These are phyloP conservation scores for Anastrepha ludens DNA, from an alignment of 1,140 invertebrate genomes.

Conservation along the genomic window DNA sequence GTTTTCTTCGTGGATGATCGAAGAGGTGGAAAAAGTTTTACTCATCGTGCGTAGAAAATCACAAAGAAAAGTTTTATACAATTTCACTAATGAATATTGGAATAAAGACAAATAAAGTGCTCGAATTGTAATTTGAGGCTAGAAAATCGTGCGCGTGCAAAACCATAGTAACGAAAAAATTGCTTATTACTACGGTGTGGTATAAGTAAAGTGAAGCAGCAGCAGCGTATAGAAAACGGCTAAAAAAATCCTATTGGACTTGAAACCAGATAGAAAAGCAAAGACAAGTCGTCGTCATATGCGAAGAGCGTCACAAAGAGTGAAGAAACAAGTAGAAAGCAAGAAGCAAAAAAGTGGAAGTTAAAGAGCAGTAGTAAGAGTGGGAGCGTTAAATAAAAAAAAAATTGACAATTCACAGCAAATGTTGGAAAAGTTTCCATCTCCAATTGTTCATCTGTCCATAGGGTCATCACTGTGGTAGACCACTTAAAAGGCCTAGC, in stretches of 20 bases:
- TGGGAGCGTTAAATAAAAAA: conserved; percentile 13
- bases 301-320: not conserved
- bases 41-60: conserved; percentile 46
- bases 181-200: not conserved
- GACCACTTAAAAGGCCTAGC: not conserved
- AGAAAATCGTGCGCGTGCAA: not conserved
- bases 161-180: conserved; percentile 6
- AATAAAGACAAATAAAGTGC: not conserved
- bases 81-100: conserved; percentile 44
- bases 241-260: conserved; percentile 57
- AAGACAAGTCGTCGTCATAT: conserved; percentile 47
- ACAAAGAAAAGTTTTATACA: conserved; percentile 48
- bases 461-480: not conserved
- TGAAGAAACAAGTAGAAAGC: not conserved
- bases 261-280: conserved; percentile 54
- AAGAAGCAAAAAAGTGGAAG: conserved; percentile 36
- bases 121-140: not conserved
- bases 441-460: not conserved
- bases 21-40: conserved; percentile 50
- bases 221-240: not conserved
- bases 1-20: conserved; percentile 49
- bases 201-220: conserved; percentile 1
- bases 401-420: conserved; percentile 29
- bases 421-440: conserved; percentile 24
- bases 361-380: conserved; percentile 21